phyloP scores from a whole-genome alignment of 2,797 vertebrate species.

The Ammospiza maritima region DNA sequence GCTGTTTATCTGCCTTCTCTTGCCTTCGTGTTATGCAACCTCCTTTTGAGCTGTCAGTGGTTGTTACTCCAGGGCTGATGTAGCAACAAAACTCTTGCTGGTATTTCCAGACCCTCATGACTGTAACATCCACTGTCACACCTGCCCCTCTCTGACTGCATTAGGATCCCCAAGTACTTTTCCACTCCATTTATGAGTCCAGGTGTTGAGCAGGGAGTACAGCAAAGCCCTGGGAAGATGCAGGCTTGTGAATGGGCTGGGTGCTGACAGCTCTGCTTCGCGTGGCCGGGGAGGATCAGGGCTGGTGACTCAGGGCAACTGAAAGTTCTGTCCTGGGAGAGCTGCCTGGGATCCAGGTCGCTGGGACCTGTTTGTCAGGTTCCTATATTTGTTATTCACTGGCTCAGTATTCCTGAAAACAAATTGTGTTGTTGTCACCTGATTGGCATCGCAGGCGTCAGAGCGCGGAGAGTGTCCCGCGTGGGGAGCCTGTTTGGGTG shows the following conservation, averaged over 20 bases:
- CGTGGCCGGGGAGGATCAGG: not conserved
- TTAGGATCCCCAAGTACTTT: not conserved
- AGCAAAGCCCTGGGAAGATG: not conserved
- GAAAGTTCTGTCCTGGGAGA: slow-evolving; percentile 48
- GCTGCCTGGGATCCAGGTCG: slow-evolving; percentile 40
- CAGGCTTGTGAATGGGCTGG: not conserved
- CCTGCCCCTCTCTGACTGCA: not conserved
- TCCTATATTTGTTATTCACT: slow-evolving; percentile 66
- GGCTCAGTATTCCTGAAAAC: slow-evolving; percentile 66
- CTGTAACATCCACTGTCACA: not conserved
- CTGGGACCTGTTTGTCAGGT: slow-evolving; percentile 50
- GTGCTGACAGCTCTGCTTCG: not conserved
- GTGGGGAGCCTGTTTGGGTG: not conserved
- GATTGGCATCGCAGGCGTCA: not conserved
- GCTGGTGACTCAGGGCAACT: slow-evolving; percentile 29
- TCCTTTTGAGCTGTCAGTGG: not conserved
- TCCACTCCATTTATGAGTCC: not conserved
- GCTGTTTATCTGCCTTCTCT: slow-evolving; percentile 48
- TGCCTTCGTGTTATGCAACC: slow-evolving; percentile 20
- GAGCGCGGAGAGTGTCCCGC: not conserved
- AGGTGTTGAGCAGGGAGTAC: not conserved
- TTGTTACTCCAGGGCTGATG: not conserved
- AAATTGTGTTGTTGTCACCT: not conserved
- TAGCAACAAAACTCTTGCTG: not conserved
- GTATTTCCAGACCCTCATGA: not conserved